phyloP scores from a whole-genome alignment of 1,140 invertebrate species.

The Ostrea edulis region DNA sequence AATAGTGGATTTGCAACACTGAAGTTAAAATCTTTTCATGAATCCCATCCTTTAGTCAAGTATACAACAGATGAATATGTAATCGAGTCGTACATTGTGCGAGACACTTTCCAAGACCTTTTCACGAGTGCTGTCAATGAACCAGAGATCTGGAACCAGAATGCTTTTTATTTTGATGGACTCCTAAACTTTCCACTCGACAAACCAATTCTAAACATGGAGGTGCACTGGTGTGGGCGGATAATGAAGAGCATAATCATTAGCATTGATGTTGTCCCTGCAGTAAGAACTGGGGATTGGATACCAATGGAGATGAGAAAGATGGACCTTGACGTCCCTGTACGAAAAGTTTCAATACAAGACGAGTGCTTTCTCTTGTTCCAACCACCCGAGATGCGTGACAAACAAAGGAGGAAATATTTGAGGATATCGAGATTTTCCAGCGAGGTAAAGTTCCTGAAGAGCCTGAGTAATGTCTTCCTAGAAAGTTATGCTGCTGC shows the following conservation, averaged over 20 bases:
- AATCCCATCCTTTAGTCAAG: conserved; percentile 8
- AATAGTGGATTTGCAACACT: conserved; percentile 35
- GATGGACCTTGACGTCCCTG: not conserved
- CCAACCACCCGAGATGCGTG: conserved; percentile 11
- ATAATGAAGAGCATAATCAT: conserved; percentile 9
- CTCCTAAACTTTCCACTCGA: not conserved
- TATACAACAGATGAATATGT: conserved; percentile 23
- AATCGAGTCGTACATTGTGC: conserved; percentile 32
- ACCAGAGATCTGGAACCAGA: conserved; percentile 24
- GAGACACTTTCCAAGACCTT: conserved; percentile 46
- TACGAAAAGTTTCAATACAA: not conserved
- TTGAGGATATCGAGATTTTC: conserved; percentile 39
- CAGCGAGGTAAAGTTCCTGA: conserved; percentile 26
- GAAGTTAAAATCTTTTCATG: conserved; percentile 33
- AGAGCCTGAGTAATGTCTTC: not conserved
- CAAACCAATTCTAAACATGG: conserved; percentile 34
- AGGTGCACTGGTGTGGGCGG: conserved; percentile 32
- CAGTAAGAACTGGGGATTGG: conserved; percentile 17
- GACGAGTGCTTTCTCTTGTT: conserved; percentile 40
- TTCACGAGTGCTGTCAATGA: conserved; percentile 35
- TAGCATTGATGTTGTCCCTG: conserved; percentile 49
- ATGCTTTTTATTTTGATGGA: conserved; percentile 17
- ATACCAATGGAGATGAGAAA: conserved; percentile 10
- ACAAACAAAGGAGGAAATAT: not conserved
- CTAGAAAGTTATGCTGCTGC: conserved; percentile 42